A percentile compares a stretch with the other conserved stretches of the same genome.
Evolutionary conservation across 2,113 vertebrate genomes (phyloP).

Genomic region (Sigmodon hispidus): DNA sequence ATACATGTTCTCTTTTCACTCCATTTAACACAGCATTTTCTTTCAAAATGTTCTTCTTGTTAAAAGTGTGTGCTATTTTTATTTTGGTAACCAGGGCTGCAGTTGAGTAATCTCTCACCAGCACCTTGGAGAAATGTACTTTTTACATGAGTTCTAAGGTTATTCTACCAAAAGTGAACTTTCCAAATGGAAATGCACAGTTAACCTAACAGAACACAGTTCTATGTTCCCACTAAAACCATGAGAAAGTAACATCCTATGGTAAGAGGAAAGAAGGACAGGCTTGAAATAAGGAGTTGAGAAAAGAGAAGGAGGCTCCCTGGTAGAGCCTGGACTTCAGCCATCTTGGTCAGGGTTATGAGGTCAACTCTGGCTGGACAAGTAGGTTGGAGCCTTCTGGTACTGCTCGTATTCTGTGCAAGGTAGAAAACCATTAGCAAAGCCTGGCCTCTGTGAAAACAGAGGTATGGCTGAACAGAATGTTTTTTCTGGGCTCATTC

Average conservation of each 20-base stretch:
- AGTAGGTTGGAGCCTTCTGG: background rate
- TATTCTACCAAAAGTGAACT: slow-evolving; percentile 32
- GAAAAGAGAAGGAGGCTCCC: background rate
- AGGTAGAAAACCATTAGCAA: background rate
- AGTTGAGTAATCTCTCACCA: background rate
- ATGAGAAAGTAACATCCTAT: slow-evolving; percentile 51
- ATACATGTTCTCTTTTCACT: background rate
- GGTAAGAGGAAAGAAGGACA: background rate
- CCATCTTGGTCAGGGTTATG: background rate
- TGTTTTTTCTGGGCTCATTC: background rate
- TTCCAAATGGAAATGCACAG: slow-evolving; percentile 51
- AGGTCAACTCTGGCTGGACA: background rate
- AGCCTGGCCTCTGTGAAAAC: background rate
- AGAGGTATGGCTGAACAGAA: background rate
- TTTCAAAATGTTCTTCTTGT: background rate
- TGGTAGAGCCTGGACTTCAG: background rate
- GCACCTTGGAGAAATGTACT: slow-evolving; percentile 49
- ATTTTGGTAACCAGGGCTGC: slow-evolving; percentile 23
- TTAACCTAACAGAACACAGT: background rate
- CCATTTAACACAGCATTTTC: slow-evolving; percentile 25
- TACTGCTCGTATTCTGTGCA: background rate
- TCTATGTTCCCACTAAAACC: slow-evolving; percentile 41
- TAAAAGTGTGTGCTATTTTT: slow-evolving; percentile 44
- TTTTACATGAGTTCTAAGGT: slow-evolving; percentile 47
- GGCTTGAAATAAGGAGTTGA: background rate